Base-by-base conservation (phyloP, 2,888 invertebrate species). In the Notodonta ziczac region DNA sequence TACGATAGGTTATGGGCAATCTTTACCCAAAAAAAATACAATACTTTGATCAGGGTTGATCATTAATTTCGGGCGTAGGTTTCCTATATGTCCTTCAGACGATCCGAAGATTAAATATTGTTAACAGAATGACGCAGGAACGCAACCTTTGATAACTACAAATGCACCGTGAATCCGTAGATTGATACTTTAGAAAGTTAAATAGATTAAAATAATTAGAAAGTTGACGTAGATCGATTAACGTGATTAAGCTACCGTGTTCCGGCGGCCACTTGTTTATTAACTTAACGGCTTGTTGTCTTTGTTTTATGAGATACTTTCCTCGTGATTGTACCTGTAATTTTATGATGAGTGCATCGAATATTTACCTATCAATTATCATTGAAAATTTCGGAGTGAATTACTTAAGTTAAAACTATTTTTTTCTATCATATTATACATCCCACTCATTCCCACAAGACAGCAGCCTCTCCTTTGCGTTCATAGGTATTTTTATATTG, bases 221-320 rank as follows among this genome's bases (percentile, higher is more conserved):
- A 52, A 52, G 52, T 52, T 13, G 52, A 52, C 52, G 24, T 24
- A 52, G 52, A 52, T 52, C 52, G 52, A 52, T 52, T 52, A 52
- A 32, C 52, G 6, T 52, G 52, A 52, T 52, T 52, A 52, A 32
- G 52, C 52, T 52, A 52, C 52, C 52, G 52, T 52, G 52, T 52
- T 50, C 16, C 32, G 52, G 52, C 52, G n/a, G 52, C 32, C 52
- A 35, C 14, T 52, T 52, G 52, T 52, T 32, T 52, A 32, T 52
- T 32, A 32, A 52, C 32, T 52, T 52, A 52, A 35, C 52, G 52
- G 10, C 16, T 13, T 35, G 52, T 32, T 52, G 52, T 24, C 51
- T 32, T 32, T 35, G 52, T 52, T 51, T 51, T 51, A 52, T 52
- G 32, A n/a, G 12, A 42, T 42, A n/a, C 52, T 32, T 52, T 52